Conservation (phyloP, 2,113 vertebrate genomes). For the Smithornis capensis region DNA sequence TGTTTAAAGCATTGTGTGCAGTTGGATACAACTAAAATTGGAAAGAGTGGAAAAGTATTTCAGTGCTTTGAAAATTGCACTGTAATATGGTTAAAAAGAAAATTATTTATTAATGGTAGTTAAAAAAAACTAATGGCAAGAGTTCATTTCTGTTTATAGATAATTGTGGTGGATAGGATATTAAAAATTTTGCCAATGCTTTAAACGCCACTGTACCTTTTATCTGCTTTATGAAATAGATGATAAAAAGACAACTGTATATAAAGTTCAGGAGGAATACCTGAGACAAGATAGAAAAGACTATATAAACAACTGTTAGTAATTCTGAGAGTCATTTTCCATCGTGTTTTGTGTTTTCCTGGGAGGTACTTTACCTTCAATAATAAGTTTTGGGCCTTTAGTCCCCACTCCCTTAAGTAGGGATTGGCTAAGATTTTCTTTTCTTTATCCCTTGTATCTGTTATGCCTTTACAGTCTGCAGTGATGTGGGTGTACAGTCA, state of each 20-base stretch:
- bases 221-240: not conserved
- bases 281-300: not conserved
- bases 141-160: not conserved
- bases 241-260: not conserved
- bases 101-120: not conserved
- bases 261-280: not conserved
- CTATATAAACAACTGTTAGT: not conserved
- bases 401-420: not conserved
- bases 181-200: not conserved
- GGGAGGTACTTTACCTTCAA: not conserved
- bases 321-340: not conserved
- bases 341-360: not conserved
- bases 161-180: not conserved
- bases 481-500: not conserved
- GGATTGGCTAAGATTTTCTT: not conserved
- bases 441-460: not conserved
- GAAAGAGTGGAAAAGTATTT: not conserved
- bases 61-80: not conserved
- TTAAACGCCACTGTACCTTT: not conserved
- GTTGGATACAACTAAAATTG: not conserved
- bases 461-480: not conserved
- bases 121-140: not conserved
- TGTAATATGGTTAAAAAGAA: not conserved
- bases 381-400: not conserved
- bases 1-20: not conserved